Conservation (phyloP, 2,888 invertebrate species). For the Arctia plantaginis region DNA sequence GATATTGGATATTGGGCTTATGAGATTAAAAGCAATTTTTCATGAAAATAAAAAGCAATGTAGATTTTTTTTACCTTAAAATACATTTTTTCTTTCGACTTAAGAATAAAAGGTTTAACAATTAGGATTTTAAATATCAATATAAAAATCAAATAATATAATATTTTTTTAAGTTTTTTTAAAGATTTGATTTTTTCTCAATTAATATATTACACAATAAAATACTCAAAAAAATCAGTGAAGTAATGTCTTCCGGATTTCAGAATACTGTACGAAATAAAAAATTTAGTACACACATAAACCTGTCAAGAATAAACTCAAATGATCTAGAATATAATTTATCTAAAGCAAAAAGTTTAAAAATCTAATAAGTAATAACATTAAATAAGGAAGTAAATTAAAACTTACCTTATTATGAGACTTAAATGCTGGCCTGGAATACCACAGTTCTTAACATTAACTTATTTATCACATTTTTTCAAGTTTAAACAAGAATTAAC, state of each 20-base stretch:
- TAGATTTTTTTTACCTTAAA: not conserved
- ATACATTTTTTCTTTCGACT: not conserved
- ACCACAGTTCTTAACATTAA: constrained; percentile 36
- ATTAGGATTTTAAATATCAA: not conserved
- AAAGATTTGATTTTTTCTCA: not conserved
- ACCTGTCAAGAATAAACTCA: not conserved
- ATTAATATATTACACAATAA: too few relatives aligned
- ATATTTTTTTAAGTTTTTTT: not conserved
- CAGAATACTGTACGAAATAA: not conserved
- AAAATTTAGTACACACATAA: not conserved
- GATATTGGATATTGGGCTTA: constrained; percentile 2
- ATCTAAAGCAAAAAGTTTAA: constrained; percentile 31
- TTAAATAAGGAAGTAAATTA: not conserved
- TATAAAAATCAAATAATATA: too few relatives aligned
- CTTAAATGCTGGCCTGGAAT: constrained; percentile 42
- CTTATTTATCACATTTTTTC: constrained; percentile 41
- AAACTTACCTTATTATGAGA: constrained; percentile 55
- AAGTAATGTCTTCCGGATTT: not conserved
- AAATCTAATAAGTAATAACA: constrained; percentile 24
- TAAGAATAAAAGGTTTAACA: not conserved
- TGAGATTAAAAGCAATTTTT: not conserved
- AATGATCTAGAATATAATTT: not conserved
- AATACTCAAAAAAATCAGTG: not conserved
- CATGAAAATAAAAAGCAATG: not conserved
- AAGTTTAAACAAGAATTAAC: constrained; percentile 26